Conservation (phyloP, 2,113 vertebrate genomes). For the Arvicanthis niloticus region DNA sequence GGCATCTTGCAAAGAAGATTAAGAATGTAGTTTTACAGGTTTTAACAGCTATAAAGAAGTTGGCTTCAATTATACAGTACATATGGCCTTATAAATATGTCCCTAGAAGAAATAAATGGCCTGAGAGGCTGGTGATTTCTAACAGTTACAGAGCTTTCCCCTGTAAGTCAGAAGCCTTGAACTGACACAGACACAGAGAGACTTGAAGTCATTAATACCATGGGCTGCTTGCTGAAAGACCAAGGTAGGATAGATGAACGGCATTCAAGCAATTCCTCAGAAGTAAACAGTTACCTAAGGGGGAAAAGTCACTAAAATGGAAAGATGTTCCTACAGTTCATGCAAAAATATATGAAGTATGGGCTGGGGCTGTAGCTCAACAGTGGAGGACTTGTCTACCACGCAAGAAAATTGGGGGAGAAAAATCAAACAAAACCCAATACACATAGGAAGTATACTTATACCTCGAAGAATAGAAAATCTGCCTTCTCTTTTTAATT, state of each 20-base stretch:
- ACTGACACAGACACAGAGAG: constrained; percentile 31
- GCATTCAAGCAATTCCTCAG: background rate
- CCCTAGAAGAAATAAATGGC: constrained; percentile 60
- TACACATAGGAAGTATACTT: background rate
- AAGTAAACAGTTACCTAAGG: background rate
- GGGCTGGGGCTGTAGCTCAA: background rate
- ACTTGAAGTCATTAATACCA: background rate
- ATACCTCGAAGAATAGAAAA: background rate
- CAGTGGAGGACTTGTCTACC: background rate
- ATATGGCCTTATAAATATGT: constrained; percentile 63
- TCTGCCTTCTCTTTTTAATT: background rate
- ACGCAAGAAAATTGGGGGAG: background rate
- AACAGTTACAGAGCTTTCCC: constrained; percentile 57
- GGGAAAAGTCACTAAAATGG: background rate
- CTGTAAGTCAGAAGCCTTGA: constrained; percentile 44
- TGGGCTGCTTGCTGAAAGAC: background rate
- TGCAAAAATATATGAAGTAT: background rate
- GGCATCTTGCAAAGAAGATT: constrained; percentile 62
- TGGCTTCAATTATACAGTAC: constrained; percentile 56
- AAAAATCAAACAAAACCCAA: background rate
- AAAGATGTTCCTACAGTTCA: background rate
- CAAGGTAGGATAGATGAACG: background rate
- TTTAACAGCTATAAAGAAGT: constrained; percentile 48
- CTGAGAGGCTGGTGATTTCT: constrained; percentile 15
- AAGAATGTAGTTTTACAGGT: constrained; percentile 73